Evolutionary conservation across 2,888 invertebrate species (phyloP).

Genomic region (Stenotaenia linearis): DNA sequence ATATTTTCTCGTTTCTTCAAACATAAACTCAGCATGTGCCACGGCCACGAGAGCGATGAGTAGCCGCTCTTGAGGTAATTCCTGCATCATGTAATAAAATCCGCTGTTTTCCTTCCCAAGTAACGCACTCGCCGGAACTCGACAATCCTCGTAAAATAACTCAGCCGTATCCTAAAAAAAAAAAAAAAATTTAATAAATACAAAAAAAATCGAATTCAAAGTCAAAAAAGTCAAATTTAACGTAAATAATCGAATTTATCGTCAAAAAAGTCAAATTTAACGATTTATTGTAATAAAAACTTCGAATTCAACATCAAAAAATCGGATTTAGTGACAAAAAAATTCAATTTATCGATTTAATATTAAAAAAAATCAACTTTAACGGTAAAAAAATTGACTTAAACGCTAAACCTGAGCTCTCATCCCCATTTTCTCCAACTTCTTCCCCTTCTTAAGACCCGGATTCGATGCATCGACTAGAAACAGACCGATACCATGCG

Average conservation of each 20-base stretch:
- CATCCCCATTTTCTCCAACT: slow-evolving; percentile 49
- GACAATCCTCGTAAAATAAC: slow-evolving; percentile 49
- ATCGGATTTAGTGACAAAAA: too few species aligned
- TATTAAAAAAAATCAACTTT: not conserved
- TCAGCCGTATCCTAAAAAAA: slow-evolving; percentile 47
- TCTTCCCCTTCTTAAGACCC: slow-evolving; percentile 49
- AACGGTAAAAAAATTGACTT: not conserved
- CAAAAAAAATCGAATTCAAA: too few species aligned
- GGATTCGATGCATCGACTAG: slow-evolving; percentile 48
- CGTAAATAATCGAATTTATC: not conserved
- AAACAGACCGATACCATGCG: slow-evolving; percentile 50
- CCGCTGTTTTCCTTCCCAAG: slow-evolving; percentile 48
- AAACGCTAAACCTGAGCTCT: slow-evolving; percentile 46
- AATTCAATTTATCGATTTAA: not conserved
- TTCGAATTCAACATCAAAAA: not conserved
- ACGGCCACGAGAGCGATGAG: slow-evolving; percentile 45
- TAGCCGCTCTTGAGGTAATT: slow-evolving; percentile 50
- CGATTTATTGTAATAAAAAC: too few species aligned
- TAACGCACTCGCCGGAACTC: slow-evolving; percentile 45
- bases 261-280: not conserved
- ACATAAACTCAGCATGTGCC: slow-evolving; percentile 48
- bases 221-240: not conserved
- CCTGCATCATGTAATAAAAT: slow-evolving; percentile 49
- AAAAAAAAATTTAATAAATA: not conserved
- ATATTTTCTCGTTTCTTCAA: slow-evolving; percentile 49